Percentiles rank a stretch among this genome's conserved stretches.
Conservation (phyloP, 2,113 vertebrate species). For the Oncorhynchus mykiss region DNA sequence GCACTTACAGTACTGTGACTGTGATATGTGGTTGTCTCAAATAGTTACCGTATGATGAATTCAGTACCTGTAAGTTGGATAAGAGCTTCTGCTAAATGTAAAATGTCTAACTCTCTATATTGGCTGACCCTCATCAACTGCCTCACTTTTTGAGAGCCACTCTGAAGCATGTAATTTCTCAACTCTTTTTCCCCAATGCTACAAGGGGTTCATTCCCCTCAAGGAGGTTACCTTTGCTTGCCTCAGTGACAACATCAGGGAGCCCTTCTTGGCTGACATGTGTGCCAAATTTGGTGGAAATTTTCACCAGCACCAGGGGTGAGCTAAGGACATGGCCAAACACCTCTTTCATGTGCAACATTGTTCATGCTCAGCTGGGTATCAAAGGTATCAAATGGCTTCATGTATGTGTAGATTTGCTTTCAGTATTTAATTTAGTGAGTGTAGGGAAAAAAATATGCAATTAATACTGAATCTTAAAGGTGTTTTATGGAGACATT, state of each 20-base stretch:
- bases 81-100: too few species aligned
- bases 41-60: too few species aligned
- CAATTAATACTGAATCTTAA: neutral
- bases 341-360: conserved; percentile 96
- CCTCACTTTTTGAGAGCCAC: neutral
- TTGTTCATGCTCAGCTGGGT: conserved; percentile 95
- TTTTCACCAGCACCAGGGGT: conserved; percentile 86
- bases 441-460: too few species aligned
- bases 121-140: neutral
- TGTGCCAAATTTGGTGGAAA: conserved; percentile 90
- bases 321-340: conserved; percentile 85
- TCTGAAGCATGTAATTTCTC: neutral
- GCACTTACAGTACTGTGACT: too few species aligned
- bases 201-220: conserved; percentile 88
- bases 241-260: conserved; percentile 92
- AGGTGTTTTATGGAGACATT: neutral
- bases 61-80: too few species aligned
- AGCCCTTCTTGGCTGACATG: conserved; percentile 90
- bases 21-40: too few species aligned
- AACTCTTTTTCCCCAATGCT: conserved; percentile 59
- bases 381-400: conserved; percentile 82
- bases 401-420: neutral
- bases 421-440: too few species aligned
- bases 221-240: conserved; percentile 96
- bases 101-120: too few species aligned